Evolutionary conservation across 2,888 invertebrate species (phyloP), one percentile per base, ranked within the genome.

Genomic region (Lepidocyrtoides sp.): DNA sequence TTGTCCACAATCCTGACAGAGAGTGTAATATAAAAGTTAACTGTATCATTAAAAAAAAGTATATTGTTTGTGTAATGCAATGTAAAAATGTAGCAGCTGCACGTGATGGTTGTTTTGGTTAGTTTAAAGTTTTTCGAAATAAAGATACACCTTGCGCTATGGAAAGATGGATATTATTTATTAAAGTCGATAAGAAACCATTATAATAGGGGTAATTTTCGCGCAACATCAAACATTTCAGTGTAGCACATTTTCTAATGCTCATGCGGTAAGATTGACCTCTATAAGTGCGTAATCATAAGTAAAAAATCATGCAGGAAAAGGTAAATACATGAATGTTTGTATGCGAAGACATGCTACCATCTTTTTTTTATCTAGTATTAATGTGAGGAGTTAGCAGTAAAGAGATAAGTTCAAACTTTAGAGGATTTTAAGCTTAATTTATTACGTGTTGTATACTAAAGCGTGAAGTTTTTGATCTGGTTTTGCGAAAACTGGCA

Each of bases 271-370:
- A n/a, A n/a, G n/a, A n/a, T n/a, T n/a, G n/a, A n/a, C n/a, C n/a
- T n/a, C n/a, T n/a, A n/a, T n/a, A n/a, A n/a, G n/a, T n/a, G n/a
- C n/a, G n/a, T n/a, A n/a, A n/a, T n/a, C n/a, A n/a, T n/a, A n/a
- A n/a, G n/a, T n/a, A 51, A 17, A 69, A 69, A 69, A 1, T 41
- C 17, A 12, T 63, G 57, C 8, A 63, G 32, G 51, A 77, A n/a
- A n/a, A n/a, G n/a, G n/a, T n/a, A 48, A 63, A 66, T 66, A 36
- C 51, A 51, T 63, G 66, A 81, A 51, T 88, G 87, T 79, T 81
- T n/a, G n/a, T n/a, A n/a, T 88, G 87, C 29, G 51, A 75, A 54
- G 77, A 69, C 87, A 75, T 54, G 32, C 41, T 88, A 79, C 69
- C 87, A 54, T 26, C 32, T 12, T 36, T 36, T 54, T 85, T 85